Evolutionary conservation across 2,797 vertebrate genomes (phyloP).

Genomic region (Pristis pectinata): DNA sequence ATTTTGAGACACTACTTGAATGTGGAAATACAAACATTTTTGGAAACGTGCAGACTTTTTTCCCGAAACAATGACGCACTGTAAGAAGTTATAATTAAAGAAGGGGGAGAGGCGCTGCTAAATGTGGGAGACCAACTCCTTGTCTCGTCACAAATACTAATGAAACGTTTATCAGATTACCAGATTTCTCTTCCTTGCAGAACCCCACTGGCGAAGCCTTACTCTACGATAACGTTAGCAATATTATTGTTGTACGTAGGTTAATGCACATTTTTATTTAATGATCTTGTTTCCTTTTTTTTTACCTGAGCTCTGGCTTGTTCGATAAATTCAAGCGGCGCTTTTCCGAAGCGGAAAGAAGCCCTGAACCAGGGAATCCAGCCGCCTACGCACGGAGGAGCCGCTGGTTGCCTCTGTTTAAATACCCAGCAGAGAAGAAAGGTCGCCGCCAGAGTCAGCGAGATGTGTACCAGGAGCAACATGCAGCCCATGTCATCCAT

Average conservation of each 20-base stretch:
- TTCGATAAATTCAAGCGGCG: conserved; percentile 67
- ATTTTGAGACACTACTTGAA: background rate
- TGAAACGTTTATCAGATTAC: background rate
- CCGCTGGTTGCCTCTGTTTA: background rate
- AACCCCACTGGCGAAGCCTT: background rate
- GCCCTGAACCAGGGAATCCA: conserved; percentile 78
- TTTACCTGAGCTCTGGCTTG: conserved; percentile 63
- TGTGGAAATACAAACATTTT: background rate
- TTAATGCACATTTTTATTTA: background rate
- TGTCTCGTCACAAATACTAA: background rate
- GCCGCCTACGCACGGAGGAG: conserved; percentile 62
- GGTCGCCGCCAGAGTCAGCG: background rate
- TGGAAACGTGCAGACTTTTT: background rate
- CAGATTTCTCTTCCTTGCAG: background rate
- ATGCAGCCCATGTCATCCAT: background rate
- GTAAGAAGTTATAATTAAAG: background rate
- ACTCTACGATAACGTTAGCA: background rate
- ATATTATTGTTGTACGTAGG: background rate
- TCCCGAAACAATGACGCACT: background rate
- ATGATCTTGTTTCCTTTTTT: background rate
- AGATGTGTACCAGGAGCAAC: background rate
- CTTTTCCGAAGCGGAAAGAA: conserved; percentile 62
- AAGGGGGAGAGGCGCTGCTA: background rate
- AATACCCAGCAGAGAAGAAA: background rate
- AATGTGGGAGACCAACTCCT: background rate